Percentiles rank a stretch among this genome's conserved stretches.
phyloP scores from a whole-genome alignment of 2,888 invertebrate genomes.

The Aphodius granarius region DNA sequence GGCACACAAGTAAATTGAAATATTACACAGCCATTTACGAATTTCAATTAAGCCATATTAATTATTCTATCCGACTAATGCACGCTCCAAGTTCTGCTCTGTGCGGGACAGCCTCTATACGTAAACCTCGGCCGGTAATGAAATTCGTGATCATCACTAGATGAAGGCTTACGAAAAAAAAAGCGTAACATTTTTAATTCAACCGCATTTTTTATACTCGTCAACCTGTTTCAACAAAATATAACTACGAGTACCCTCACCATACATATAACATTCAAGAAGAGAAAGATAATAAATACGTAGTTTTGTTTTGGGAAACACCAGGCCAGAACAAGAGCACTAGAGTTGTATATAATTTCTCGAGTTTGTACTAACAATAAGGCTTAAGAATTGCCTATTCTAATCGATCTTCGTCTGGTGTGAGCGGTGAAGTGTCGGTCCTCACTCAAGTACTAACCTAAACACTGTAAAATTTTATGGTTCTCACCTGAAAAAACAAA shows the following conservation, averaged over 20 bases:
- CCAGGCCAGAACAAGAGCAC: not conserved
- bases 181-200: not conserved
- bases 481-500: slow-evolving; percentile 27
- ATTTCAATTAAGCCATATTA: slow-evolving; percentile 15
- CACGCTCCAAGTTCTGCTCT: slow-evolving; percentile 12
- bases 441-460: slow-evolving; percentile 9
- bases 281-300: not conserved
- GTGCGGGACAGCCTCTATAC: slow-evolving; percentile 13
- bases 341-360: not conserved
- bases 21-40: slow-evolving; percentile 11
- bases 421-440: not conserved
- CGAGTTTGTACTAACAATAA: not conserved
- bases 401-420: not conserved
- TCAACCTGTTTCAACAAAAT: not conserved
- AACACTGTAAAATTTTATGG: slow-evolving; percentile 28
- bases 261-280: no score
- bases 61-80: slow-evolving; percentile 13
- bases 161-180: slow-evolving; percentile 3
- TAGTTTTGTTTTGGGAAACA: no score
- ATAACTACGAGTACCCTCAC: no score
- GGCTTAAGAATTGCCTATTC: not conserved
- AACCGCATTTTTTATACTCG: not conserved
- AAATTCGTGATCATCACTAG: slow-evolving; percentile 12
- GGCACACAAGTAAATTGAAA: slow-evolving; percentile 7
- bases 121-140: slow-evolving; percentile 4